Evolutionary conservation across 2,888 invertebrate genomes (phyloP).

Genomic region (Lydus trimaculatus): DNA sequence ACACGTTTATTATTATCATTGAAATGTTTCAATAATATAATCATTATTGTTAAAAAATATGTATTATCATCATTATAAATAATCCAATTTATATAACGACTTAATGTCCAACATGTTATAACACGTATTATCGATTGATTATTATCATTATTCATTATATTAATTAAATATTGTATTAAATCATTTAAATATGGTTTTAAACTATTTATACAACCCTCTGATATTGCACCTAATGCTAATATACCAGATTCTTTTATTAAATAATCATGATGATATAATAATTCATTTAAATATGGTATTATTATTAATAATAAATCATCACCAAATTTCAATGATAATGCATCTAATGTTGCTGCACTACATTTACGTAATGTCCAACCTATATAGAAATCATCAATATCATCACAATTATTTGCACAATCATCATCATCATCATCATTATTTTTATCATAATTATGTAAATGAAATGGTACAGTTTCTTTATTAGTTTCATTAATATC

Average conservation of each 20-base stretch:
- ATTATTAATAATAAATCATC: constrained; percentile 92
- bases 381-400: constrained; percentile 57
- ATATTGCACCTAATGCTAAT: constrained; percentile 76
- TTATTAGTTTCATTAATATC: constrained; percentile 96
- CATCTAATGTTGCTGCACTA: constrained; percentile 97
- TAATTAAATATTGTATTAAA: constrained; percentile 72
- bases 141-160: constrained; percentile 68
- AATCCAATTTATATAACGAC: constrained; percentile 78
- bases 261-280: constrained; percentile 93
- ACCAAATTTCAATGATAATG: constrained; percentile 94
- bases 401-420: constrained; percentile 39
- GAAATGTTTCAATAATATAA: constrained; percentile 72
- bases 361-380: constrained; percentile 97
- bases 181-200: constrained; percentile 74
- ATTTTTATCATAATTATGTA: constrained; percentile 61
- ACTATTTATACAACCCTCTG: constrained; percentile 68
- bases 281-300: constrained; percentile 94
- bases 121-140: constrained; percentile 76
- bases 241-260: constrained; percentile 95
- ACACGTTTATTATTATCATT: constrained; percentile 78
- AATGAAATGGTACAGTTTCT: constrained; percentile 98
- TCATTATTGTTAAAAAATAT: constrained; percentile 76
- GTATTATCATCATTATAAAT: constrained; percentile 65
- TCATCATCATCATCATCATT: constrained; percentile 26
- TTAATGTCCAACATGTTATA: constrained; percentile 81